Evolutionary conservation across 2,888 invertebrate species (phyloP), one percentile per base, ranked within the genome.

Genomic region (Tipula lateralis): DNA sequence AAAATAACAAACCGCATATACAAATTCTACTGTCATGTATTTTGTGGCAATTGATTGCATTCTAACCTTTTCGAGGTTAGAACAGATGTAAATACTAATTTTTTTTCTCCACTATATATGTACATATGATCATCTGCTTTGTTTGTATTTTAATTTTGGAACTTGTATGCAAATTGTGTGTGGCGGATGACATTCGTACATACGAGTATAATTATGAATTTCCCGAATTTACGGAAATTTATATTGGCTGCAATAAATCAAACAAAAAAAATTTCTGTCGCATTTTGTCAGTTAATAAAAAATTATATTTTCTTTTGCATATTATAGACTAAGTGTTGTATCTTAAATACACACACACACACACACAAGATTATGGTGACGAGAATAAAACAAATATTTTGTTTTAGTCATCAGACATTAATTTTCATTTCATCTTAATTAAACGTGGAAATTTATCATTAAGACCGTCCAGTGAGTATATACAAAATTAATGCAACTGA

Each of bases 11-110:
- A 66, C 66, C 66, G 39, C n/a, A 44, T n/a, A 44, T 9, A 36
- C 87, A 85, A 85, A 88, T 88, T 86, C 87, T 87, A 85, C 87
- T 87, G 88, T 88, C 88, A 88, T 88, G 88, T 89, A 88, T 88
- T 87, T 88, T 88, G 24, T 66, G 66, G 88, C 88, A 89, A 90
- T 89, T 90, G 88, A 88, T 89, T 88, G 88, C 88, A 88, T 87
- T 87, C 87, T 88, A 88, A 88, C 89, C 89, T 88, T 88, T 87
- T 87, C 88, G 86, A 88, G 89, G 89, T 89, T 89, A 89, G 88
- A 88, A 87, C 85, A 85, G 86, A 86, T 86, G 85, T 87, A 87
- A 87, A 87, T 87, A 87, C 86, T 66, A 66, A 66, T 66, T 66
- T 66, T 66, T 66, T 66, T 19, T 39, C 1, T 39, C 13, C 24